phyloP scores from a whole-genome alignment of 1,140 invertebrate species.

The Leptopilina clavipes region DNA sequence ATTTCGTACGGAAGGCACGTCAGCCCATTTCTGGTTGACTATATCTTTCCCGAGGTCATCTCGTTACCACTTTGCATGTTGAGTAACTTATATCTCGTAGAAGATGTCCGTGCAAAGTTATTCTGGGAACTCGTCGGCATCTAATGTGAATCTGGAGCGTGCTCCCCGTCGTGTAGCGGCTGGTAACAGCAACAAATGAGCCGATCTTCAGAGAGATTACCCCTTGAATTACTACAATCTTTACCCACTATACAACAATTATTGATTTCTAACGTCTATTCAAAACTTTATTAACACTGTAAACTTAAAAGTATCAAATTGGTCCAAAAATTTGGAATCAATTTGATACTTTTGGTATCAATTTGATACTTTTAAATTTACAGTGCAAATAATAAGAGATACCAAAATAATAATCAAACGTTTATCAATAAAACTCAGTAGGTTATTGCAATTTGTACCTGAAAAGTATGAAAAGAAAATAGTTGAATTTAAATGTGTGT shows the following conservation, averaged over 20 bases:
- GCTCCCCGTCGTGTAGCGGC: conserved; percentile 48
- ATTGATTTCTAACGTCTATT: conserved; percentile 42
- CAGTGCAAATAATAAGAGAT: too few species aligned
- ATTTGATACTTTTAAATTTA: too few species aligned
- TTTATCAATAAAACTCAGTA: too few species aligned
- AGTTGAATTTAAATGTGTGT: too few species aligned
- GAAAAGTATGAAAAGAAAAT: too few species aligned
- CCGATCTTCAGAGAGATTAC: conserved; percentile 49
- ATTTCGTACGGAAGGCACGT: conserved; percentile 39
- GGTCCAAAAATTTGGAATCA: too few species aligned
- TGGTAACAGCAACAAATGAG: conserved; percentile 53
- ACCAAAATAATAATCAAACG: too few species aligned
- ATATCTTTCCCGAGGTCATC: conserved; percentile 61
- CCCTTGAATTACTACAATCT: conserved; percentile 40
- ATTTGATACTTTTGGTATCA: too few species aligned
- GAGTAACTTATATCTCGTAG: conserved; percentile 47
- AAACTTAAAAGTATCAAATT: too few species aligned
- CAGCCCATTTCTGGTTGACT: conserved; percentile 47
- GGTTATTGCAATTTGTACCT: too few species aligned
- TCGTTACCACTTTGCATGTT: conserved; percentile 53
- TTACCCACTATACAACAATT: conserved; percentile 31
- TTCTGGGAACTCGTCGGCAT: conserved; percentile 62
- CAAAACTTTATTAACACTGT: too few species aligned
- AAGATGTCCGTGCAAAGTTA: conserved; percentile 44
- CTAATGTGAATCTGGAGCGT: conserved; percentile 62